These are phyloP conservation scores for Ephestia elutella DNA, from an alignment of 1,140 invertebrate species.

Conservation along the genomic window DNA sequence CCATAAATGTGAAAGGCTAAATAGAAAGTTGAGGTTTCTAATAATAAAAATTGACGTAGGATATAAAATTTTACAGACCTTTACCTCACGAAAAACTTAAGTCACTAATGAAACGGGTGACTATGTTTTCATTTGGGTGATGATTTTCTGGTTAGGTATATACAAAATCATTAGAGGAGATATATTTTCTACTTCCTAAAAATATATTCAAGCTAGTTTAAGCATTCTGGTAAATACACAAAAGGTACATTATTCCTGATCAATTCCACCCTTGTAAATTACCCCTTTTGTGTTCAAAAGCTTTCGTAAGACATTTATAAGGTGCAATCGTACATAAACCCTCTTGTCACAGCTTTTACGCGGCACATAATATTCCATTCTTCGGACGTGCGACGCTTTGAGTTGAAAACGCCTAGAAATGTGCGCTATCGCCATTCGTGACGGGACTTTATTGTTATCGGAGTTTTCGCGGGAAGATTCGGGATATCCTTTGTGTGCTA, in stretches of 20 bases:
- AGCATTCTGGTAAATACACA: not conserved
- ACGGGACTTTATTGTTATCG: conserved; percentile 31
- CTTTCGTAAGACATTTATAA: conserved; percentile 28
- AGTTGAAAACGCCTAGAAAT: conserved; percentile 27
- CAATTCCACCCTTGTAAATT: conserved; percentile 13
- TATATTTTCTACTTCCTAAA: too few species aligned
- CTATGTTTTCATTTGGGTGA: too few species aligned
- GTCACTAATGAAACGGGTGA: not conserved
- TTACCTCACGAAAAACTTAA: not conserved
- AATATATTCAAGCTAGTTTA: not conserved
- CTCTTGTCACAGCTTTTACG: conserved; percentile 31
- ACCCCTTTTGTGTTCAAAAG: conserved; percentile 30
- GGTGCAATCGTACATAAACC: conserved; percentile 28
- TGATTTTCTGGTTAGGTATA: too few species aligned
- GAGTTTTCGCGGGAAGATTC: conserved; percentile 7
- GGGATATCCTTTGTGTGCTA: conserved; percentile 13
- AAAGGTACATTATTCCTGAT: not conserved
- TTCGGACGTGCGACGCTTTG: conserved; percentile 26
- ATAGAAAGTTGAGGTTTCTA: not conserved
- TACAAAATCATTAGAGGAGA: too few species aligned
- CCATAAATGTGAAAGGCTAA: not conserved
- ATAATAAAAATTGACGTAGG: not conserved
- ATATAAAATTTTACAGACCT: too few species aligned
- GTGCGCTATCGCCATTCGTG: conserved; percentile 25
- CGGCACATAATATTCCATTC: conserved; percentile 35